phyloP scores from a whole-genome alignment of 2,113 vertebrate genomes.

The Acrocephalus arundinaceus region DNA sequence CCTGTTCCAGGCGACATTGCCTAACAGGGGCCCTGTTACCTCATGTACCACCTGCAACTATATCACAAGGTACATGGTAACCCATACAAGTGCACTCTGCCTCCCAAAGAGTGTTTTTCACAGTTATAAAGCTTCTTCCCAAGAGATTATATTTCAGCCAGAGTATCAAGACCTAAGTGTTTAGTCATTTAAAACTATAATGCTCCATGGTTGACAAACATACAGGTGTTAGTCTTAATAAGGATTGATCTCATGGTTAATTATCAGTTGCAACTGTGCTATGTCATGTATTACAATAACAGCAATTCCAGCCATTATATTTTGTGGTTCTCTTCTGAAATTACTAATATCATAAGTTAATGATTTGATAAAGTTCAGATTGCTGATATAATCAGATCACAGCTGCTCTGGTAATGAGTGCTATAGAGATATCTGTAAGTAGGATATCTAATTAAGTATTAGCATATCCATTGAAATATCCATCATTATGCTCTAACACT shows the following conservation, averaged over 20 bases:
- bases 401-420: slow-evolving; percentile 35
- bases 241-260: not conserved
- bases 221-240: not conserved
- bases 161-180: not conserved
- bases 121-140: not conserved
- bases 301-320: not conserved
- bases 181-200: not conserved
- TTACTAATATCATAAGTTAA: slow-evolving; percentile 22
- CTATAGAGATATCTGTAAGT: slow-evolving; percentile 32
- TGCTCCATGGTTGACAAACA: not conserved
- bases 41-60: not conserved
- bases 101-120: not conserved
- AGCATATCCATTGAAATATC: slow-evolving; percentile 29
- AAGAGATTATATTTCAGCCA: not conserved
- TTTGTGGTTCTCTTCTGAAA: slow-evolving; percentile 25
- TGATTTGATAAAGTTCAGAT: slow-evolving; percentile 44
- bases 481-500: slow-evolving; percentile 10
- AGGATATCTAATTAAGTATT: slow-evolving; percentile 53
- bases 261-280: not conserved
- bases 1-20: not conserved
- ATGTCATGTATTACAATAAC: not conserved
- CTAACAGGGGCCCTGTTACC: not conserved
- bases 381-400: slow-evolving; percentile 36
- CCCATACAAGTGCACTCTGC: not conserved
- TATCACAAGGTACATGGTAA: not conserved